These are phyloP conservation scores for Peromyscus californicus DNA, from an alignment of 2,113 vertebrate genomes.

Conservation along the genomic window DNA sequence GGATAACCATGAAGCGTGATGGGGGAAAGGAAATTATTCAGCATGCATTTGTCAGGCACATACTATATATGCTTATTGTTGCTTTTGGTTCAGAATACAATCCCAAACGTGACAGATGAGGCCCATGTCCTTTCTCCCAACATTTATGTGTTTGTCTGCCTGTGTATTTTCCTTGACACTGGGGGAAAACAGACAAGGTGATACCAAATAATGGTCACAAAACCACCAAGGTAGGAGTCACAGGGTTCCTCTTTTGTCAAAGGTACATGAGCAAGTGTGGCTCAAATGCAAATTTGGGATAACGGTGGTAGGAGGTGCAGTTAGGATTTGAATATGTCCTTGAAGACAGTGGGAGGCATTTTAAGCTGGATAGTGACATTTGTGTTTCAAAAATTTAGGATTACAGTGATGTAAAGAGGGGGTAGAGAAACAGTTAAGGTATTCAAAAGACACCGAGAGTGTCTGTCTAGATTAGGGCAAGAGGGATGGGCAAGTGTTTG, in stretches of 20 bases:
- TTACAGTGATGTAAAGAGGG: neutral
- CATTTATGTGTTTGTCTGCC: neutral
- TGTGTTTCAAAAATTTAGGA: conserved; percentile 33
- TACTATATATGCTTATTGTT: neutral
- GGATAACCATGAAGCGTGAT: neutral
- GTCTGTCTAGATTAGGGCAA: neutral
- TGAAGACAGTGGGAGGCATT: neutral
- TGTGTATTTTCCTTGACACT: conserved; percentile 1
- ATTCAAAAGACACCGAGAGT: neutral
- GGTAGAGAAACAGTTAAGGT: neutral
- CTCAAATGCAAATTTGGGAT: neutral
- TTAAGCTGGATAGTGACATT: neutral
- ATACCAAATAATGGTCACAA: neutral
- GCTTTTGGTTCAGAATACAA: conserved; percentile 5
- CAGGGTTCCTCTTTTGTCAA: neutral
- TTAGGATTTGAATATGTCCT: neutral
- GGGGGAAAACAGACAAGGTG: neutral
- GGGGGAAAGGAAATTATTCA: neutral
- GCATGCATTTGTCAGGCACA: neutral
- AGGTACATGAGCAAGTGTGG: neutral
- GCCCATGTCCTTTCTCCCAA: neutral
- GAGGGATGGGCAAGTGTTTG: neutral
- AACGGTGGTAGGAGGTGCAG: neutral
- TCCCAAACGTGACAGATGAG: neutral
- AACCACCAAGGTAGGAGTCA: neutral